Base-by-base conservation (phyloP, 1,140 invertebrate species). In the Littorina saxatilis region DNA sequence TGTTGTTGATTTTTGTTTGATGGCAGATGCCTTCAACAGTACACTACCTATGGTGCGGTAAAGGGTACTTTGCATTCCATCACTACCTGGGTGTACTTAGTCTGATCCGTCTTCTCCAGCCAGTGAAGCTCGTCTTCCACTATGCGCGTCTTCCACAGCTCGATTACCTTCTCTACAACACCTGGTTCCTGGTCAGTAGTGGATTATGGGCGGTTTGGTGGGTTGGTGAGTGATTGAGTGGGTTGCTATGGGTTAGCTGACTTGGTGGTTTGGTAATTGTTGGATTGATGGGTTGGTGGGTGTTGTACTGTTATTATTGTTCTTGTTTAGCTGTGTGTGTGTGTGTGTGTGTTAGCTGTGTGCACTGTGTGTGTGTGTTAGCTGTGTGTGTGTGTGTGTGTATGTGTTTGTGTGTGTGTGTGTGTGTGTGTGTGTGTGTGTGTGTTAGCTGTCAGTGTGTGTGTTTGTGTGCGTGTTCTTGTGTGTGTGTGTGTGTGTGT, bases 51-150 rank as follows among this genome's bases (percentile, higher is more conserved):
- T 76, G 74, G 74, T 76, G 74, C 73, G 29, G 23, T 4, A 29
- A 32, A n/a, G 15, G 9, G 17, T 35, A 76, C 13, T 72, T 72
- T 9, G 2, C 35, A 20, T 72, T 72, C 68, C 37, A 72, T 3
- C 68, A 72, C 23, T 72, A 72, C 68, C 68, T 72, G 68, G 68
- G 68, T 3, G 3, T 72, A 1, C 68, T 72, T 37, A 72, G 68
- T 29, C 32, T 40, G 11, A 23, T 81, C 17, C 40, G 79, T 29
- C 29, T 81, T 23, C 55, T 81, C 29, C 32, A 75, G 39, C 78
- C 84, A 15, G 11, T 40, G n/a, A 80, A 83, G 39, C 29, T 85
- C 4, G 37, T 72, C 37, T 83, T 85, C 43, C 66, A 81, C 40
- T 79, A 83, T 76, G 40, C 17, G 3, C n/a, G 47, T 3, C 52